These are phyloP conservation scores for Tetragnatha montana DNA, from an alignment of 2,888 invertebrate genomes.

Conservation along the genomic window DNA sequence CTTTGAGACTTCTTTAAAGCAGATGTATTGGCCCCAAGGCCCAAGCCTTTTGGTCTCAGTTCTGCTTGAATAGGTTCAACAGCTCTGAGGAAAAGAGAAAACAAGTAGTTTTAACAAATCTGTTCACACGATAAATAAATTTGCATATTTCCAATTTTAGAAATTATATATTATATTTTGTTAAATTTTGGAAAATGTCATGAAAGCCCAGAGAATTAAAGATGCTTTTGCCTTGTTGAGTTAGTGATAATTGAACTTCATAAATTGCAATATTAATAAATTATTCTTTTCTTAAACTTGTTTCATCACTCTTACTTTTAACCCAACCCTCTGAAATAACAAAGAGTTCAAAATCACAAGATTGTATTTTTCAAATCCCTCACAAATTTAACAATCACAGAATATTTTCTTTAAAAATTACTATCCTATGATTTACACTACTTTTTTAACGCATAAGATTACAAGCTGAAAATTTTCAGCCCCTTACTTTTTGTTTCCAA, in stretches of 20 bases:
- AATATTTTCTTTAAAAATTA: not conserved
- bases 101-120: not conserved
- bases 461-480: not conserved
- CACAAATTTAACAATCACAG: not conserved
- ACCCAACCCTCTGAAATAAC: too few relatives aligned
- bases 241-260: too few relatives aligned
- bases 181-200: not conserved
- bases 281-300: too few relatives aligned
- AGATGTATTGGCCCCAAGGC: slow-evolving; percentile 87
- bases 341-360: too few relatives aligned
- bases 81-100: slow-evolving; percentile 75
- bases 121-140: not conserved
- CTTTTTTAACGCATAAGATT: not conserved
- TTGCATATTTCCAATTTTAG: not conserved
- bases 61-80: slow-evolving; percentile 81
- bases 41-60: slow-evolving; percentile 92
- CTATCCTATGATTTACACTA: not conserved
- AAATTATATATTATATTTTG: not conserved
- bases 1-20: slow-evolving; percentile 70
- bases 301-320: too few relatives aligned
- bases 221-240: not conserved
- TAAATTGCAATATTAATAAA: too few relatives aligned
- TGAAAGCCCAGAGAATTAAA: not conserved
- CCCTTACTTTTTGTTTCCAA: slow-evolving; percentile 67
- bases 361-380: too few relatives aligned